Evolutionary conservation across 2,113 vertebrate species (phyloP).

Genomic region (Gopherus evgoodei): DNA sequence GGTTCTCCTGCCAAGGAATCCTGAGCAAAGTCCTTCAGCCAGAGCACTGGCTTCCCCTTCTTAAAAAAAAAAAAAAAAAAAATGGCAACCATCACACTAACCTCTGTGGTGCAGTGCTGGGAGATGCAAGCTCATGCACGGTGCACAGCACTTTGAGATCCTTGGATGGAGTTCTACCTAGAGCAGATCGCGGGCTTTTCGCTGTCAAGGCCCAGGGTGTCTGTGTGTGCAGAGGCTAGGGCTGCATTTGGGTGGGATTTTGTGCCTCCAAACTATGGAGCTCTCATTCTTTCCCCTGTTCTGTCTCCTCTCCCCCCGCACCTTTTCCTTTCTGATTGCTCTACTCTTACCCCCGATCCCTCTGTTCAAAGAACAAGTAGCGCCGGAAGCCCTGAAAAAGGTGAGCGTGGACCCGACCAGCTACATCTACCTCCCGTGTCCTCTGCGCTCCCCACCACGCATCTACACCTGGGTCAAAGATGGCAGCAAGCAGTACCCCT

Average conservation of each 20-base stretch:
- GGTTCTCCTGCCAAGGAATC: no score
- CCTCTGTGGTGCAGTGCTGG: no score
- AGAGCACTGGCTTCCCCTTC: not conserved
- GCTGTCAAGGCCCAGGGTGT: not conserved
- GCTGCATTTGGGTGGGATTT: not conserved
- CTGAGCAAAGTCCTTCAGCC: not conserved
- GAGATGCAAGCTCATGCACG: not conserved
- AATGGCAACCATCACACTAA: no score
- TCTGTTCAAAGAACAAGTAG: constrained; percentile 64
- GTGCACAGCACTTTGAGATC: not conserved
- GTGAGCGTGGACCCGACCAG: constrained; percentile 79
- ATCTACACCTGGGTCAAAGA: constrained; percentile 85
- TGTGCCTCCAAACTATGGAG: not conserved
- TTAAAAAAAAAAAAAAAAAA: not conserved
- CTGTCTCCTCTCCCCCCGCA: not conserved
- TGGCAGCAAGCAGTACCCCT: constrained; percentile 81
- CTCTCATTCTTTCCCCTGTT: not conserved
- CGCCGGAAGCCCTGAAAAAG: constrained; percentile 75
- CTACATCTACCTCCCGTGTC: constrained; percentile 82
- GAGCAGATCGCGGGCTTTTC: not conserved
- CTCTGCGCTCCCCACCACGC: constrained; percentile 85
- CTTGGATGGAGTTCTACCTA: not conserved
- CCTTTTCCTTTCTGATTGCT: not conserved
- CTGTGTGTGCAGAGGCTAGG: not conserved
- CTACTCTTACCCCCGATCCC: not conserved